A percentile compares a stretch with the other conserved stretches of the same genome.
These are phyloP conservation scores for Cryptosula pallasiana DNA, from an alignment of 2,888 invertebrate genomes.

Conservation along the genomic window DNA sequence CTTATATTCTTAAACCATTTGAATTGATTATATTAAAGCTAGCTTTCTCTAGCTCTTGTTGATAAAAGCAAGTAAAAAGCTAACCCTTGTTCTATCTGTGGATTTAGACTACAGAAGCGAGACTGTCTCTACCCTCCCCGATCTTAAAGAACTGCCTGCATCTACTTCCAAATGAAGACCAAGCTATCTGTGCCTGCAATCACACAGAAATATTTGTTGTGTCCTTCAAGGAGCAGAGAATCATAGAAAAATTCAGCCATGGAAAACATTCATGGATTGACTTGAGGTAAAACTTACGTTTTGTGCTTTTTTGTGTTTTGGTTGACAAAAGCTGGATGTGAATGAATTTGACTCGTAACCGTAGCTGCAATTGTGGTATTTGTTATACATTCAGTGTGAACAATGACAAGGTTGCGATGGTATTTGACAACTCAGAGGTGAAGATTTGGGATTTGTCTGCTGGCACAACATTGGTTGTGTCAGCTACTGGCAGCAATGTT, in stretches of 20 bases:
- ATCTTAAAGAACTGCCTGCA: conserved; percentile 26
- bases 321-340: no score
- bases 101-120: conserved; percentile 26
- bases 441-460: not conserved
- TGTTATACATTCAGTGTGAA: not conserved
- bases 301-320: no score
- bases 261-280: not conserved
- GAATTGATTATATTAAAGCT: not conserved
- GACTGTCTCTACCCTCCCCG: conserved; percentile 28
- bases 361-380: no score
- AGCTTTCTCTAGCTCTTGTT: no score
- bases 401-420: not conserved
- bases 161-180: conserved; percentile 22
- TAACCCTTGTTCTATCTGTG: not conserved
- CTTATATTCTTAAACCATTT: not conserved
- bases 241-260: not conserved
- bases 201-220: conserved; percentile 26
- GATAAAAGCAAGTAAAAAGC: not conserved
- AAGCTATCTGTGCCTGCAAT: conserved; percentile 26
- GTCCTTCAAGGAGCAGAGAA: conserved; percentile 10
- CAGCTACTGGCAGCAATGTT: not conserved
- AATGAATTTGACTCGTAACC: no score
- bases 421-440: not conserved
- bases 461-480: not conserved
- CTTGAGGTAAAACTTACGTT: conserved; percentile 16